Percentiles rank a stretch among this genome's conserved stretches.
phyloP scores from a whole-genome alignment of 2,888 invertebrate genomes.

The Parasteatoda lunata region DNA sequence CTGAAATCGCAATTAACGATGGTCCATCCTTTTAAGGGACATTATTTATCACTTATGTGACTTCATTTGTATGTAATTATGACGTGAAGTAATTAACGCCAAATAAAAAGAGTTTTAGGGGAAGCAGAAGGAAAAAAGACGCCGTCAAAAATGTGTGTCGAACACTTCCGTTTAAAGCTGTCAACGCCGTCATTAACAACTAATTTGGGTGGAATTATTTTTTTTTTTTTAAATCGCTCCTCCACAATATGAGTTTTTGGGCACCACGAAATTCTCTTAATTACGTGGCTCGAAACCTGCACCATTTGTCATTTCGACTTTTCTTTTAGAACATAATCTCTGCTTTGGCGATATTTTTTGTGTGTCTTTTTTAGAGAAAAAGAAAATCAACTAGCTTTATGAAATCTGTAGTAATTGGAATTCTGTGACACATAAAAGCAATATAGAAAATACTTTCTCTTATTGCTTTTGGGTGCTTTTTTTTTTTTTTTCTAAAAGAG shows the following conservation, averaged over 20 bases:
- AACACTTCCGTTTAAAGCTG: conserved; percentile 7
- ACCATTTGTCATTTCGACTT: conserved; percentile 18
- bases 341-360: conserved; percentile 1
- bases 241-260: neutral
- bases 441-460: neutral
- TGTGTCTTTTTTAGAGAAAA: neutral
- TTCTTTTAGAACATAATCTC: conserved; percentile 10
- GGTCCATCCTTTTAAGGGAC: conserved; percentile 2
- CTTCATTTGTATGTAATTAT: conserved; percentile 37
- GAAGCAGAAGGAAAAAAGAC: neutral
- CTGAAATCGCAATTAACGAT: conserved; percentile 28
- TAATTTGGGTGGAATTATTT: conserved; percentile 17
- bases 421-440: neutral
- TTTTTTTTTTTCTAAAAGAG: neutral
- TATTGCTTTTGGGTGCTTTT: neutral
- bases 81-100: conserved; percentile 45
- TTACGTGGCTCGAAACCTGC: conserved; percentile 11
- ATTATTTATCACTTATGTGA: conserved; percentile 23
- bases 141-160: neutral
- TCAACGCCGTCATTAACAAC: conserved; percentile 44
- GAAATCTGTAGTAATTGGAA: neutral
- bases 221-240: neutral
- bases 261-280: conserved; percentile 27
- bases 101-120: neutral
- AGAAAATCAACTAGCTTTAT: neutral